Percentiles rank a stretch among this genome's conserved stretches.
phyloP scores from a whole-genome alignment of 2,888 invertebrate species.

The Athrips mouffetella region DNA sequence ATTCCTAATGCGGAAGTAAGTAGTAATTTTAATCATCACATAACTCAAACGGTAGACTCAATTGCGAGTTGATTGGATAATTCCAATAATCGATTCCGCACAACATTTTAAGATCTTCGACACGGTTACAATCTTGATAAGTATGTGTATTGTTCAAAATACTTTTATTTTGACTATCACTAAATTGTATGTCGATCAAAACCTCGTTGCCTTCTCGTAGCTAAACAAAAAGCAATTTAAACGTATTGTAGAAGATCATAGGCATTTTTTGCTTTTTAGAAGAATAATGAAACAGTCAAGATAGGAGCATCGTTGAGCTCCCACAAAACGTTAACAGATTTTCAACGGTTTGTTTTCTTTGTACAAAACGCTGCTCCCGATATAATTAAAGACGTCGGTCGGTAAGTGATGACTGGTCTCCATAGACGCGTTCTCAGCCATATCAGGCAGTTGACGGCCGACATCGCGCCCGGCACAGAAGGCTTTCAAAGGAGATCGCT shows the following conservation, averaged over 20 bases:
- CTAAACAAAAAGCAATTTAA: constrained; percentile 62
- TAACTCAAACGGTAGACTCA: constrained; percentile 6
- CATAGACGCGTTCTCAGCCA: constrained; percentile 56
- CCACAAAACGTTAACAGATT: constrained; percentile 68
- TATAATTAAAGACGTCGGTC: constrained; percentile 64
- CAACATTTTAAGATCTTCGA: constrained; percentile 10
- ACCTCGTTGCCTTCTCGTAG: constrained; percentile 43
- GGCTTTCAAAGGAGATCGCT: constrained; percentile 46
- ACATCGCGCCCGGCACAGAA: constrained; percentile 44
- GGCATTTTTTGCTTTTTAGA: constrained; percentile 56
- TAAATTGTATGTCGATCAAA: constrained; percentile 42
- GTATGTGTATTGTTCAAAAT: constrained; percentile 3
- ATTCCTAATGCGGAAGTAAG: no score
- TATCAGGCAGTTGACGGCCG: constrained; percentile 45
- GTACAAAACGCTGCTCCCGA: constrained; percentile 53
- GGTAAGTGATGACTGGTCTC: constrained; percentile 68
- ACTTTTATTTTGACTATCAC: constrained; percentile 14
- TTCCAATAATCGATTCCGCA: constrained; percentile 11
- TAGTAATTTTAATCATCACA: no score
- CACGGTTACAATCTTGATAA: constrained; percentile 5
- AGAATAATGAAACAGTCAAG: constrained; percentile 38
- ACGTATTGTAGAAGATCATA: constrained; percentile 62
- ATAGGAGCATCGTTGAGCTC: constrained; percentile 48
- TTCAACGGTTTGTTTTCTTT: constrained; percentile 68
- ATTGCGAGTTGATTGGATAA: constrained; percentile 9